These are phyloP conservation scores for Boloria selene DNA, from an alignment of 2,888 invertebrate genomes.

Conservation along the genomic window DNA sequence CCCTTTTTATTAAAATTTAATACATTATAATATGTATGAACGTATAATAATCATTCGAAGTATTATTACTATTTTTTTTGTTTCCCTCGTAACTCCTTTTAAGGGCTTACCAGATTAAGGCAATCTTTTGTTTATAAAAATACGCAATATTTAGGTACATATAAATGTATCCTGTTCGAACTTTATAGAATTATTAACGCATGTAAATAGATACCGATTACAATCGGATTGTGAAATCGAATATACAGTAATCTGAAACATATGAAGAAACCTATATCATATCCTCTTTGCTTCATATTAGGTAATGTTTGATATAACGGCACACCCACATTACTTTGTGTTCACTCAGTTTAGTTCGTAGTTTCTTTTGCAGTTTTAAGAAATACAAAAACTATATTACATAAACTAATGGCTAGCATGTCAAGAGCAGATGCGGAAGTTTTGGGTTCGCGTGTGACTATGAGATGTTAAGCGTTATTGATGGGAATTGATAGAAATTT, in stretches of 20 bases:
- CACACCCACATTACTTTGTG: slow-evolving; percentile 15
- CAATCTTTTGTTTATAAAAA: slow-evolving; percentile 1
- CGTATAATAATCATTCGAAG: no score
- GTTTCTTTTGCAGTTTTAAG: no score
- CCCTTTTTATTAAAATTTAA: no score
- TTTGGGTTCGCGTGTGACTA: no score
- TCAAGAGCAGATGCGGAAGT: no score
- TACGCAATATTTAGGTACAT: slow-evolving; percentile 14
- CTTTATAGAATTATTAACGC: slow-evolving; percentile 9
- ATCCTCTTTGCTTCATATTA: slow-evolving; percentile 20
- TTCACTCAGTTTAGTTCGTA: no score
- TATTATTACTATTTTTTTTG: no score
- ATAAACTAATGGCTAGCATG: no score
- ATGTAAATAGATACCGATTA: slow-evolving; percentile 24
- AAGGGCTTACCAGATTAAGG: neutral
- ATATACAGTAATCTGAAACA: slow-evolving; percentile 22
- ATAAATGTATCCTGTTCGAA: slow-evolving; percentile 15
- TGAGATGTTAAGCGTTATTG: no score
- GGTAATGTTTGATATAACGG: slow-evolving; percentile 1
- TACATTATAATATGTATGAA: no score
- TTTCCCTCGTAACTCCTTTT: neutral
- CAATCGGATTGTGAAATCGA: slow-evolving; percentile 28
- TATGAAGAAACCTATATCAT: slow-evolving; percentile 27
- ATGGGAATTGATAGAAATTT: no score
- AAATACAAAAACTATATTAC: no score